Evolutionary conservation across 2,113 vertebrate genomes (phyloP), one percentile per base, ranked within the genome.

Genomic region (Theristicus caerulescens): DNA sequence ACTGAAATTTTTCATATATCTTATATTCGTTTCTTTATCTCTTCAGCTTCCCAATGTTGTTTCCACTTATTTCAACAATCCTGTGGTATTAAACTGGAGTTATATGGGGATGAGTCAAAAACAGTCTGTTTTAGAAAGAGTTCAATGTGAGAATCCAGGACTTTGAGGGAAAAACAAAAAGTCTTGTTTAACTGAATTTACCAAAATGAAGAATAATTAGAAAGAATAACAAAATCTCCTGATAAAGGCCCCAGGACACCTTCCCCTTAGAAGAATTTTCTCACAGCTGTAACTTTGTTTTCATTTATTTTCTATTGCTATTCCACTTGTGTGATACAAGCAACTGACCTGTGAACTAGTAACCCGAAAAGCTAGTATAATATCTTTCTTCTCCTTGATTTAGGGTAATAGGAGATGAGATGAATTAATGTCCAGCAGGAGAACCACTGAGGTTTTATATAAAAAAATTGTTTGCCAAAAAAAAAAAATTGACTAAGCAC

Each of bases 191-290:
- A 58, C 24, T 80, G 46, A 70, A 44, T 90, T 80, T 83, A 69
- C n/a, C 1, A 13, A 82, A 90, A 69, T 44, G 19, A 71, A 84
- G n/a, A 82, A 8, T 70, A 62, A 66, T 72, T 57, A 46, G 13
- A 80, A 84, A 65, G 31, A 89, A 80, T 57, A 88, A 73, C 10
- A 93, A 93, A 88, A 77, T 49, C 54, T 73, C 49, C 22, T 91
- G 44, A 59, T 82, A 57, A 78, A 82, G 34, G 31, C 26, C 44
- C 38, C 22, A 32, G 47, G 32, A 90, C 47, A 57, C 19, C 27
- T 84, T 82, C 27, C 40, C 20, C 46, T 36, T 65, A n/a, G 52
- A 70, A 87, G 16, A 42, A n/a, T 76, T 73, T 82, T 80, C 42
- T 32, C 36, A 70, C 18, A 81, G n/a, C 32, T 70, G 11, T 69